These are phyloP conservation scores for Salpingus planirostris DNA, from an alignment of 2,888 invertebrate species.

Conservation along the genomic window DNA sequence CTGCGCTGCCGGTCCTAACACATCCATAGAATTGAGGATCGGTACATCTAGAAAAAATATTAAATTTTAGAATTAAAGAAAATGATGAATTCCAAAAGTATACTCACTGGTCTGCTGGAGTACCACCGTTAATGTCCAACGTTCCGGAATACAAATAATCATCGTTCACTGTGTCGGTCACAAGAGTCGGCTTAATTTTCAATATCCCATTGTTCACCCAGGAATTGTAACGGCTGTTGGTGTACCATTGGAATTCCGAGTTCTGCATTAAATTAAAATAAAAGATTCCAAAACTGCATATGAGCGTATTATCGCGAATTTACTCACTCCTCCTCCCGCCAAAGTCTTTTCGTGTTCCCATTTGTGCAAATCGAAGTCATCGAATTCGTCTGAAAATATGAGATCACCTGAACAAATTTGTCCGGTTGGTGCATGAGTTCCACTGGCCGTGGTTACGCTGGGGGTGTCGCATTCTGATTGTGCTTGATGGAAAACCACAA, in stretches of 20 bases:
- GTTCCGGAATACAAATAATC: slow-evolving; percentile 46
- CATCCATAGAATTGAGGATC: slow-evolving; percentile 51
- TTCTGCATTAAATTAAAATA: slow-evolving; percentile 41
- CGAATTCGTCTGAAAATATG: slow-evolving; percentile 56
- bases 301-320: background rate
- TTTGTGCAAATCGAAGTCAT: slow-evolving; percentile 48
- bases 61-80: too few relatives aligned
- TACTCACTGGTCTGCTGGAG: slow-evolving; percentile 51
- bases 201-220: slow-evolving; percentile 50
- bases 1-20: slow-evolving; percentile 36
- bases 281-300: background rate
- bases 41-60: slow-evolving; percentile 42
- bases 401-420: slow-evolving; percentile 48
- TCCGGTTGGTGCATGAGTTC: slow-evolving; percentile 41
- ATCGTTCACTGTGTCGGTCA: slow-evolving; percentile 48
- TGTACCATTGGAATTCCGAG: slow-evolving; percentile 64
- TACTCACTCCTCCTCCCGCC: slow-evolving; percentile 54
- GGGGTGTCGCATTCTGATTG: too few relatives aligned
- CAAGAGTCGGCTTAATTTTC: slow-evolving; percentile 53
- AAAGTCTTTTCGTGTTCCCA: slow-evolving; percentile 61
- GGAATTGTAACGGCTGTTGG: slow-evolving; percentile 58
- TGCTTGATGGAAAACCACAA: too few relatives aligned
- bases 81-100: background rate
- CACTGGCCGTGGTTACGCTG: slow-evolving; percentile 46
- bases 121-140: slow-evolving; percentile 50